Percentiles rank a stretch among this genome's conserved stretches.
phyloP scores from a whole-genome alignment of 2,797 vertebrate genomes.

The Columba guinea region DNA sequence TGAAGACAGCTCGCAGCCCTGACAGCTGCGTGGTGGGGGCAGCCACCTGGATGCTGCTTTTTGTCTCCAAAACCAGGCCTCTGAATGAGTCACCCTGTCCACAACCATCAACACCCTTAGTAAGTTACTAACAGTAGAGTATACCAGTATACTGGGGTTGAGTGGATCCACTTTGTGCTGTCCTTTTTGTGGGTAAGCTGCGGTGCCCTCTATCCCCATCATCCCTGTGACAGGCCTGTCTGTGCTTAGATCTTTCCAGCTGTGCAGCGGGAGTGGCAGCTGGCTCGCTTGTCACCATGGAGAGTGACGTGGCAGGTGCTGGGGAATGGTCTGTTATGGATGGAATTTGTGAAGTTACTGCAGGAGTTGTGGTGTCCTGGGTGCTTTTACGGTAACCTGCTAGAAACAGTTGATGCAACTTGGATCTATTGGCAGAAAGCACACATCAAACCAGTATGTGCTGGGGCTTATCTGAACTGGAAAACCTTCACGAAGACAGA shows the following conservation, averaged over 20 bases:
- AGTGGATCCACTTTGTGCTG: background rate
- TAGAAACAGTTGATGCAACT: background rate
- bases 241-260: background rate
- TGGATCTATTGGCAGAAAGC: rapidly evolving
- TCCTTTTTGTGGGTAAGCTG: background rate
- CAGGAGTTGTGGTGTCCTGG: background rate
- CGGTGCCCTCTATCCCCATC: background rate
- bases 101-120: rapidly evolving
- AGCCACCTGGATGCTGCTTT: background rate
- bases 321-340: background rate
- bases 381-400: background rate
- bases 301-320: background rate
- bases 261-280: background rate
- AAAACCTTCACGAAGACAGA: background rate
- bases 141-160: background rate
- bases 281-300: background rate
- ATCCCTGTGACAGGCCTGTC: background rate
- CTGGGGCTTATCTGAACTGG: background rate
- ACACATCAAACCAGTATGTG: background rate
- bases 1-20: background rate
- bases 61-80: background rate
- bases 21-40: background rate
- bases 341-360: background rate
- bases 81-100: background rate
- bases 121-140: background rate